Conservation (phyloP, 2,797 vertebrate genomes). For the Pseudochirops corinnae region DNA sequence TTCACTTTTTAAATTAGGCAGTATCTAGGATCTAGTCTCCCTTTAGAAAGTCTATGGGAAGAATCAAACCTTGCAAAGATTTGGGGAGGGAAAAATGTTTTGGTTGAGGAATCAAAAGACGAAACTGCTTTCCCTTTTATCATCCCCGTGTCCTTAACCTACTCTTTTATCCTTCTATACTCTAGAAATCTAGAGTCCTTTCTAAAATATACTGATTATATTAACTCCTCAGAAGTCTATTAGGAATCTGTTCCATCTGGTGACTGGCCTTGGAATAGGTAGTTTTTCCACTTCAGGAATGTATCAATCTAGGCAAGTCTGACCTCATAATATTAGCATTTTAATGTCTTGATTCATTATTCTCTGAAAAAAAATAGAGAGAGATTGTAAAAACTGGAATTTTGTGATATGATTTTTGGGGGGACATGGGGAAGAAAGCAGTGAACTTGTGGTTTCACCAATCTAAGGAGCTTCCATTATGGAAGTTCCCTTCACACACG, state of each 20-base stretch:
- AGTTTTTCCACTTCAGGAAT: conserved; percentile 49
- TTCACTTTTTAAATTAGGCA: background rate
- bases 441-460: background rate
- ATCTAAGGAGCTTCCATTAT: background rate
- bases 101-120: background rate
- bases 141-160: conserved; percentile 20
- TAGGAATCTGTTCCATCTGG: conserved; percentile 30
- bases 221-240: conserved; percentile 34
- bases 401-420: conserved; percentile 26
- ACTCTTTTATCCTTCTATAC: conserved; percentile 10
- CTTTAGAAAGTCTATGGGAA: background rate
- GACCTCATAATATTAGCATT: conserved; percentile 17
- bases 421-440: background rate
- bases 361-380: conserved; percentile 43
- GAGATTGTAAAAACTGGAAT: conserved; percentile 57
- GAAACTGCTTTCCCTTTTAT: conserved; percentile 18
- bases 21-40: background rate
- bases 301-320: conserved; percentile 27
- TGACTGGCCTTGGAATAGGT: background rate
- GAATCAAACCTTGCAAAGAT: background rate
- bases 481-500: background rate
- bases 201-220: background rate
- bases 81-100: background rate
- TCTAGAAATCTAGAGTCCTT: background rate
- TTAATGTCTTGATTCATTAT: conserved; percentile 51